Evolutionary conservation across 2,888 invertebrate species (phyloP), one percentile per base, ranked within the genome.

Genomic region (Megastigmus dorsalis): DNA sequence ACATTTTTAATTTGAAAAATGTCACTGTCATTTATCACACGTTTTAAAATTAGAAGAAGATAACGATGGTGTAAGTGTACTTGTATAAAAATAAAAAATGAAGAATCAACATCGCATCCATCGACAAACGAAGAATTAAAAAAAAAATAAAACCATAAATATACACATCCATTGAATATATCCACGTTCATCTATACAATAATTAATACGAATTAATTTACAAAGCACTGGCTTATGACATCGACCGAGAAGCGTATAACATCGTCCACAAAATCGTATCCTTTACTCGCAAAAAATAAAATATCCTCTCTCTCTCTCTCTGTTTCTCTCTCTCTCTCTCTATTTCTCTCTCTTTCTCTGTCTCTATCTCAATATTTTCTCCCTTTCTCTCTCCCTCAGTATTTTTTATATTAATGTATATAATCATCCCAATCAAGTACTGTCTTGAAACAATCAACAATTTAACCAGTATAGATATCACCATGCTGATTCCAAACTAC

Each of bases 131-230:
- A 54, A 66, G 28, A 20, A 6, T 33, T 3, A 18, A 2, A 9
- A 18, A 28, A 41, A 28, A 28, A n/a, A n/a, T n/a, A n/a, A 55
- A 55, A 41, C 41, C 28, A 18, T 63, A 48, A n/a, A 62, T 20
- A 66, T 30, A 66, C 43, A 41, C 28, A 66, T 55, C 26, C 28
- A 66, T 55, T 26, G 41, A 30, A 28, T 55, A 66, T 41, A 65
- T 52, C 15, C 54, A 55, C 54, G 55, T 55, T 28, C 38, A 65
- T 33, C 26, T 66, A 55, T 13, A 50, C 26, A 55, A n/a, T n/a
- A n/a, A n/a, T 33, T 41, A 55, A 55, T 55, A 66, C 30, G 15
- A 20, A 43, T 55, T 66, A 38, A 66, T 66, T 55, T 55, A 66
- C 43, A 55, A 66, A 28, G 33, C 30, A 66, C 28, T 41, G 9